Evolutionary conservation across 2,888 invertebrate genomes (phyloP), one percentile per base, ranked within the genome.

Genomic region (Acronicta psi): DNA sequence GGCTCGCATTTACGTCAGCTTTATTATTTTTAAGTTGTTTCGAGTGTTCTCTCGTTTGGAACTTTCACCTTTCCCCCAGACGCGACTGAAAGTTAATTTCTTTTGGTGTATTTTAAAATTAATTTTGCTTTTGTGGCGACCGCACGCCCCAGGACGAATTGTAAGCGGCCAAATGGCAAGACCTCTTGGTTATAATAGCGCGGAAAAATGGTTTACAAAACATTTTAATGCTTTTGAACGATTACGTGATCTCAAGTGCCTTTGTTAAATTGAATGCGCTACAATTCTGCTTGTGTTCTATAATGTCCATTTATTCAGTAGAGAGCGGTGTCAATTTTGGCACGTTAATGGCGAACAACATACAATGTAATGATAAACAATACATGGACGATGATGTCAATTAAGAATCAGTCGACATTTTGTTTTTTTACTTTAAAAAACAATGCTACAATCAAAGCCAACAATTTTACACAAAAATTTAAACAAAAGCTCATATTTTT

Each of bases 51-150:
- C 88, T 85, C 84, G 88, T 87, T 88, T 80, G 81, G 87, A 93
- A 93, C 85, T 92, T 92, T 88, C 87, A 87, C 91, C 86, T 85
- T 82, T 79, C 83, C 85, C 84, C 81, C 80, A 80, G 84, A 84
- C 84, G 81, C 81, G 83, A 77, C 81, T 81, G 84, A 85, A 93
- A 93, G 93, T 93, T 93, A 93, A 94, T 93, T 92, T 94, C 92
- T 93, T 93, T 93, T 89, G 88, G 92, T 93, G 91, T 92, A 91
- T 93, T 93, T 92, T 92, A 89, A 93, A 93, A 92, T 93, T 92
- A 92, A 93, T 93, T 93, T 92, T 85, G 88, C 92, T 93, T 89
- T 93, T 92, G 92, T 90, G 84, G 87, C 87, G 86, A 89, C 88
- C 87, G 85, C 84, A 81, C 84, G 89, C 89, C 92, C 77, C 85